A percentile compares a stretch with the other conserved stretches of the same genome.
Conservation (phyloP, 2,888 invertebrate genomes). For the Athalia cordata region DNA sequence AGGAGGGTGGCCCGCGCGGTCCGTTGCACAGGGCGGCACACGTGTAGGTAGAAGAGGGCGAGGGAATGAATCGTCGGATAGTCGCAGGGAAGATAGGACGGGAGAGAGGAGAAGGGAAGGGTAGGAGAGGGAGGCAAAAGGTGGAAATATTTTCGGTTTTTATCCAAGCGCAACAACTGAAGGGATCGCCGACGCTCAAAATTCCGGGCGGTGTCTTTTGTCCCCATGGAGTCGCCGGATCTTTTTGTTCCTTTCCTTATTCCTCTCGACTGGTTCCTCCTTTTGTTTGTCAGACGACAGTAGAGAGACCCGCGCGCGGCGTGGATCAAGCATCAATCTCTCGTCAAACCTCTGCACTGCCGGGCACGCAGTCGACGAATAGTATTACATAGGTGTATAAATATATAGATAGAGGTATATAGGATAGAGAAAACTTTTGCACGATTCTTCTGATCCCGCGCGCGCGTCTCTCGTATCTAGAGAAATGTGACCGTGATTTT, state of each 20-base stretch:
- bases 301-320: slow-evolving; percentile 45
- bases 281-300: slow-evolving; percentile 37
- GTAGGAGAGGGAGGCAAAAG: slow-evolving; percentile 42
- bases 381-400: slow-evolving; percentile 2
- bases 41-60: slow-evolving; percentile 2
- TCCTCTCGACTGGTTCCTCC: slow-evolving; percentile 36
- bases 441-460: no score
- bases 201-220: slow-evolving; percentile 72
- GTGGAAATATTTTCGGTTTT: slow-evolving; percentile 50
- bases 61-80: neutral
- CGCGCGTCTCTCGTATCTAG: no score
- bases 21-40: neutral
- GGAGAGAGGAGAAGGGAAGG: slow-evolving; percentile 15
- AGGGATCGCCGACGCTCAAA: slow-evolving; percentile 69
- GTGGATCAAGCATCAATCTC: slow-evolving; percentile 69
- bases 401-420: neutral
- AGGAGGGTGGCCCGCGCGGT: neutral
- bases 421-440: neutral
- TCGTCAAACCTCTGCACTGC: slow-evolving; percentile 69
- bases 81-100: neutral
- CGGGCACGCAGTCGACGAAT: slow-evolving; percentile 31
- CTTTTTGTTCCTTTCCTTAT: slow-evolving; percentile 40
- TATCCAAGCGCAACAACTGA: slow-evolving; percentile 54
- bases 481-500: no score
- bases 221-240: slow-evolving; percentile 53